Percentiles rank a stretch among this genome's conserved stretches.
These are phyloP conservation scores for Nipponacmea schrenckii DNA, from an alignment of 2,888 invertebrate genomes.

Conservation along the genomic window DNA sequence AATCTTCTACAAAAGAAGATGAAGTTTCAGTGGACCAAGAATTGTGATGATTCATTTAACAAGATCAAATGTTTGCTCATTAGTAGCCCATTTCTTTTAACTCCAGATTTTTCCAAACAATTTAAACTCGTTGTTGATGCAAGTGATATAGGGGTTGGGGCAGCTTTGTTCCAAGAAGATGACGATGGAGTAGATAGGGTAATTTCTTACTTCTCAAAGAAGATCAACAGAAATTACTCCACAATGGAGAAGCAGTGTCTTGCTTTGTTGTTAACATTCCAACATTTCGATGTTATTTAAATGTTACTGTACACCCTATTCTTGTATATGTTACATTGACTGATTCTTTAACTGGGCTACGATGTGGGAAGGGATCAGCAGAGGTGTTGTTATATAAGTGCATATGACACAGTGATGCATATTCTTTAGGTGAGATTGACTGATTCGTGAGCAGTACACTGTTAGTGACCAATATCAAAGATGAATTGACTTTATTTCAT, in stretches of 20 bases:
- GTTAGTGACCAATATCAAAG: too few species aligned
- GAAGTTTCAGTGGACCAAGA: slow-evolving; percentile 44
- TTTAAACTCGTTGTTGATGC: slow-evolving; percentile 42
- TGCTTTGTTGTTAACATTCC: slow-evolving; percentile 33
- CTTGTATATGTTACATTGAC: too few species aligned
- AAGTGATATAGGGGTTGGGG: slow-evolving; percentile 37
- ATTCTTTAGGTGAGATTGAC: too few species aligned
- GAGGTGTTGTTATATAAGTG: too few species aligned
- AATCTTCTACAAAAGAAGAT: neutral
- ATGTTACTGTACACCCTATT: slow-evolving; percentile 16
- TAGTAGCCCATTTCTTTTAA: slow-evolving; percentile 23
- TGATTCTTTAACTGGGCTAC: too few species aligned
- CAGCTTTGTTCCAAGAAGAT: slow-evolving; percentile 37
- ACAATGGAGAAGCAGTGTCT: slow-evolving; percentile 34
- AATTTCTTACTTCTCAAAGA: slow-evolving; percentile 34
- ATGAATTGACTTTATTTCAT: too few species aligned
- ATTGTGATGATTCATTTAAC: slow-evolving; percentile 50
- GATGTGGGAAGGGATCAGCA: too few species aligned
- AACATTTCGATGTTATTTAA: slow-evolving; percentile 34
- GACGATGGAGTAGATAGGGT: slow-evolving; percentile 31
- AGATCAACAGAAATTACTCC: slow-evolving; percentile 35
- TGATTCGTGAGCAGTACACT: too few species aligned
- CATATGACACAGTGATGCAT: too few species aligned
- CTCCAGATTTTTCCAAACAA: slow-evolving; percentile 20
- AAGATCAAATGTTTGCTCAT: slow-evolving; percentile 40